Evolutionary conservation across 53 echinoderm and acorn worm species (phyloP).

Genomic region (Echinometra lucunter): DNA sequence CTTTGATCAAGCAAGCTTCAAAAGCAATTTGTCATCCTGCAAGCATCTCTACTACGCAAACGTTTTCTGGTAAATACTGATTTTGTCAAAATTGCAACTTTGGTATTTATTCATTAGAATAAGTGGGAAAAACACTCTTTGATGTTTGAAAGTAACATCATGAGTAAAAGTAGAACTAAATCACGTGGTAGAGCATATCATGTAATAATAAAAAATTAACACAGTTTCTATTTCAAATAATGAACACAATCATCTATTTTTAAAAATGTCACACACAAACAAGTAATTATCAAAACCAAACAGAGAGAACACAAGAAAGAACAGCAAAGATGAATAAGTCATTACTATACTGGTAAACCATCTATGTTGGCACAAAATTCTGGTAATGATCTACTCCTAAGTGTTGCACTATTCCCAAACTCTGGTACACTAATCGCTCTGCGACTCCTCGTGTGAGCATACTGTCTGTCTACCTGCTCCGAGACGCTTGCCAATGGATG

Average conservation of each 20-base stretch:
- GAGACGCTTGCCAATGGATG: slow-evolving; percentile 81
- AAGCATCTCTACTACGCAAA: slow-evolving; percentile 25
- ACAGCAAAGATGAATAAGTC: slow-evolving; percentile 10
- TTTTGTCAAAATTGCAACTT: background rate
- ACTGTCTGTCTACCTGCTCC: slow-evolving; percentile 68
- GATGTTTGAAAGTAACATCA: background rate
- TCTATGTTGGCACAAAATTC: slow-evolving; percentile 95
- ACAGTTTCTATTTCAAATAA: too few species aligned
- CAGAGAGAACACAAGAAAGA: background rate
- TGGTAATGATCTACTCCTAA: slow-evolving; percentile 79
- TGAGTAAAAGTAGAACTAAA: background rate
- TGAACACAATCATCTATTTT: background rate
- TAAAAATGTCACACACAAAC: slow-evolving; percentile 44
- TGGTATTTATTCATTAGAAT: background rate
- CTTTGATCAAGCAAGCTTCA: slow-evolving; percentile 22
- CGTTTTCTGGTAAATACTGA: slow-evolving; percentile 26
- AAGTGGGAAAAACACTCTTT: background rate
- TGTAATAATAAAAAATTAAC: background rate
- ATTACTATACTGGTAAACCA: slow-evolving; percentile 87
- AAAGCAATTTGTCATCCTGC: slow-evolving; percentile 1
- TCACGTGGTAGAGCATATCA: background rate
- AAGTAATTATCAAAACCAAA: slow-evolving; percentile 34
- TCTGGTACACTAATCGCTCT: slow-evolving; percentile 88
- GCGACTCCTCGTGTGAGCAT: slow-evolving; percentile 70
- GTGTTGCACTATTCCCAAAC: slow-evolving; percentile 77